Evolutionary conservation across 2,113 vertebrate genomes (phyloP).

Genomic region (Oceanodroma tethys): DNA sequence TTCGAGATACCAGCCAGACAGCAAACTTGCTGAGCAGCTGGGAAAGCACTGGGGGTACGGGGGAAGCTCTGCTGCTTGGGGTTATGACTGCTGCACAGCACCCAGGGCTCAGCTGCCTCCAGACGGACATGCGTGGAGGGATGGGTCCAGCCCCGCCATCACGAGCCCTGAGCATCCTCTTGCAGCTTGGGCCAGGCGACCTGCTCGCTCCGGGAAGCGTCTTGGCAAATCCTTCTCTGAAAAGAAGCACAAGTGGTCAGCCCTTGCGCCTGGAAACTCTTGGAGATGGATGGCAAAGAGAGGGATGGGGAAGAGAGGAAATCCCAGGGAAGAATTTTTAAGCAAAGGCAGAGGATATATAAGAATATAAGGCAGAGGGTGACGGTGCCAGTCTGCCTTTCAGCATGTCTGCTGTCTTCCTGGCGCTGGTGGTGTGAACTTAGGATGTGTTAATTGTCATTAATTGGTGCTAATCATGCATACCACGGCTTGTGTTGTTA

Average conservation of each 20-base stretch:
- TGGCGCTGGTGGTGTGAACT: background rate
- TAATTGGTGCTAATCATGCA: background rate
- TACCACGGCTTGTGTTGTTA: too few species aligned
- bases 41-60: background rate
- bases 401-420: background rate
- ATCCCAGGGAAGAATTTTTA: background rate
- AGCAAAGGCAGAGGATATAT: background rate
- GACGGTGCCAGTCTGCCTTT: background rate
- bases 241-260: background rate
- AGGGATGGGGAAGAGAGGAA: background rate
- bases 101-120: background rate
- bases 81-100: background rate
- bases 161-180: background rate
- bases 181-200: background rate
- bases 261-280: background rate
- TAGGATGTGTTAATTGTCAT: background rate
- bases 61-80: background rate
- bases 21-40: background rate
- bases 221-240: background rate
- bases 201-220: rapidly evolving
- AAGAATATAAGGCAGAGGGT: background rate
- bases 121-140: rapidly evolving
- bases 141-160: background rate
- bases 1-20: background rate
- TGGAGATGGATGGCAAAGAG: background rate